Base-by-base conservation (phyloP, 2,113 vertebrate genomes). In the Pica pica region DNA sequence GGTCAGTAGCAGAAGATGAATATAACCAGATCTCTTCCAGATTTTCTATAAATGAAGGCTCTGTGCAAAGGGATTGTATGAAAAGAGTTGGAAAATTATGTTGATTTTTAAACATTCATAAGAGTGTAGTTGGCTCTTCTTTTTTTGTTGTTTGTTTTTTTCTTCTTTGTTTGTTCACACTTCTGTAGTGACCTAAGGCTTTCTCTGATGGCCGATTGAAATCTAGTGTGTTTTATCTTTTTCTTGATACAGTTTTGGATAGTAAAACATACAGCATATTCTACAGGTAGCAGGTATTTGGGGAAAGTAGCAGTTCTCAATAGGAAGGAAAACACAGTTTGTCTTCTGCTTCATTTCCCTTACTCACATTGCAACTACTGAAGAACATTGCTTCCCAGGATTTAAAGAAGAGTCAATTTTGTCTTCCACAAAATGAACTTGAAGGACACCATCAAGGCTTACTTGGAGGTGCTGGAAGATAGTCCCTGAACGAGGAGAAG, bases 401-500 rank as follows among this genome's bases (percentile, higher is more conserved):
- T 49, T 84, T 63, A 55, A 67, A 65, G 26, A 78, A 26, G 19
- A 86, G 21, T 75, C 23, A 56, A 0, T 81, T 92, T 96, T 83
- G 22, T 87, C 20, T 94, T 74, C 30, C 9, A 63, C 41, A 16
- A 74, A 70, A 18, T 0, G 0, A 63, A 73, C 17, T 47, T 65
- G 50, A 78, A 79, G 49, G 41, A 49, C 11, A 37, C 5, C 7
- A 12, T 50, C 4, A 41, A 65, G 33, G n/a, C 8, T 80, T 91
- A 61, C 10, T 35, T 92, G 55, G 13, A 83, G 33, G 20, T 83
- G 64, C 60, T 81, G 33, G 30, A n/a, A 74, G 42, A 47, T 69
- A 35, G 5, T 70, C 0, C 0, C 19, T 69, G 35, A 77, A 24
- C 0, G 5, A 68, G 0, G 9, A 69, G 18, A 60, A 86, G 42